Evolutionary conservation across 2,113 vertebrate species (phyloP), one percentile per base, ranked within the genome.

Genomic region (Tragelaphus buxtoni): DNA sequence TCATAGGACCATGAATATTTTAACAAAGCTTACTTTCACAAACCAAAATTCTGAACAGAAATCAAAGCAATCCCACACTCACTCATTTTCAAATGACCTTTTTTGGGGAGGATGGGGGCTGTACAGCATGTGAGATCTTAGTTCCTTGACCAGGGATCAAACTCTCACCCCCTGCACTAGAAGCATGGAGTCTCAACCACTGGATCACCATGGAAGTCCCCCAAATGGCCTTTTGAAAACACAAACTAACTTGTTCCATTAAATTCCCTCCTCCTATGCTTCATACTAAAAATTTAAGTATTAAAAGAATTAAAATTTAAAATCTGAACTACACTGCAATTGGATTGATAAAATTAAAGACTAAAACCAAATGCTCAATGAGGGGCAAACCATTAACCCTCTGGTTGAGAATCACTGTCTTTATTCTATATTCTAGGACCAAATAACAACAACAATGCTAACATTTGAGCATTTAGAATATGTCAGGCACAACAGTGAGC

Each of bases 221-320:
- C 18, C 61, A 94, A 89, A 94, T 24, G 24, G 32, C 14, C 35
- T 96, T 93, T 42, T 82, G 18, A 94, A 94, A 94, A 94, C n/a
- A 82, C 20, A 72, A 90, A 60, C 30, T 77, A 20, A 90, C 56
- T 96, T 88, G 12, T 77, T 49, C 20, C 42, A 94, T 60, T 94
- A 63, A 88, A 83, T 94, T 91, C 55, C 13, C 39, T 72, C 18
- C 42, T 16, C 4, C 7, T 76, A 83, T 65, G 18, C 9, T 14
- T 96, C 47, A 63, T 76, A 76, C 39, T 88, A 76, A 94, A 91
- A 87, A 76, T 74, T 55, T 58, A 88, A 94, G 39, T 49, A 91
- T 49, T 76, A 82, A 49, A 91, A 77, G 5, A 93, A 85, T 79
- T 65, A 90, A 94, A 96, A 87, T 49, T 39, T 51, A 77, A 96